These are phyloP conservation scores for Siderastrea siderea DNA, from an alignment of 92 coral and sea anemone genomes.

Conservation along the genomic window DNA sequence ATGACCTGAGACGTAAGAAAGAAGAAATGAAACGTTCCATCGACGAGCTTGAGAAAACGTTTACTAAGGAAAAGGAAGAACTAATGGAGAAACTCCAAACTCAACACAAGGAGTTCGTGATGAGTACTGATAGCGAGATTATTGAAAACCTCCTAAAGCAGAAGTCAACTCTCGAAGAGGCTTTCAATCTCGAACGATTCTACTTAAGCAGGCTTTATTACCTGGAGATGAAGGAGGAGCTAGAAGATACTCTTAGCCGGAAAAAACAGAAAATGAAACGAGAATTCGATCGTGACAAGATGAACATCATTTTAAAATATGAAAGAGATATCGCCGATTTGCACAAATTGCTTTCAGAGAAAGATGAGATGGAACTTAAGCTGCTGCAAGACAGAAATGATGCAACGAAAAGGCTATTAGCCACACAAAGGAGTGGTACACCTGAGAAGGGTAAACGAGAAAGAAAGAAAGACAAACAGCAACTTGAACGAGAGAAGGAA, in stretches of 20 bases:
- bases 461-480: slow-evolving; percentile 31
- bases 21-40: slow-evolving; percentile 70
- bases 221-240: slow-evolving; percentile 95
- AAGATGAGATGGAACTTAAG: slow-evolving; percentile 76
- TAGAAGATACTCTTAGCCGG: slow-evolving; percentile 69
- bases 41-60: slow-evolving; percentile 76
- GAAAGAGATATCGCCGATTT: slow-evolving; percentile 80
- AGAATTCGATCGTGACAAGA: slow-evolving; percentile 68
- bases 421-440: slow-evolving; percentile 44
- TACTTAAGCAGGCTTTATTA: slow-evolving; percentile 89
- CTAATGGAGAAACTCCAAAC: slow-evolving; percentile 76
- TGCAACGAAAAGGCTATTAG: slow-evolving; percentile 54
- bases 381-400: slow-evolving; percentile 76
- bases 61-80: slow-evolving; percentile 77
- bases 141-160: slow-evolving; percentile 85
- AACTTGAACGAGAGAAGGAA: slow-evolving; percentile 65
- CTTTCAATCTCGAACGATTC: slow-evolving; percentile 85
- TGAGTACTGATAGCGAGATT: slow-evolving; percentile 81
- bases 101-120: slow-evolving; percentile 83
- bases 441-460: slow-evolving; percentile 29
- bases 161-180: slow-evolving; percentile 84
- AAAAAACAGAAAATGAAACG: slow-evolving; percentile 61
- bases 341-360: slow-evolving; percentile 72
- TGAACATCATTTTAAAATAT: slow-evolving; percentile 71
- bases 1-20: slow-evolving; percentile 77